Conservation (phyloP, 1,140 invertebrate species). For the Oedothorax gibbosus region DNA sequence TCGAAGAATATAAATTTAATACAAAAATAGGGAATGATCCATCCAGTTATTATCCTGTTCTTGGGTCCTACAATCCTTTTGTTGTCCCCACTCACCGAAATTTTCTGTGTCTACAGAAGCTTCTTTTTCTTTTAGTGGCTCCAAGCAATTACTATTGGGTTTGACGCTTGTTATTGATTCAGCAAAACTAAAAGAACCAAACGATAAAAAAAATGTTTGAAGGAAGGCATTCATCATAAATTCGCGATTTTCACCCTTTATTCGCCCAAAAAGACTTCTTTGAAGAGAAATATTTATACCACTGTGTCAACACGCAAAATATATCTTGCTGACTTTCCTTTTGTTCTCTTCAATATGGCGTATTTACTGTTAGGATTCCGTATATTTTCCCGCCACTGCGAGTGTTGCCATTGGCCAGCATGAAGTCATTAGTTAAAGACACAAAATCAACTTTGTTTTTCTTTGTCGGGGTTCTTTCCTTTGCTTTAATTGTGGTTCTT, state of each 20-base stretch:
- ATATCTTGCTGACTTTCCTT: neutral
- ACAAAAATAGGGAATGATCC: no score
- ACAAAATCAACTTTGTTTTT: slow-evolving; percentile 59
- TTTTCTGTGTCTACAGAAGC: no score
- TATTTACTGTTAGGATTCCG: slow-evolving; percentile 49
- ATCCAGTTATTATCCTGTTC: no score
- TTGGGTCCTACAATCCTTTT: no score
- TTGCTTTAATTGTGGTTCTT: slow-evolving; percentile 25
- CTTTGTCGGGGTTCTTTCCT: slow-evolving; percentile 25
- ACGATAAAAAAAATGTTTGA: neutral
- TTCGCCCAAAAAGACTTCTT: neutral
- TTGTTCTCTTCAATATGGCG: slow-evolving; percentile 8
- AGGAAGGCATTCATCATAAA: neutral
- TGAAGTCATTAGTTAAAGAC: slow-evolving; percentile 57
- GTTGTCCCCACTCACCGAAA: no score
- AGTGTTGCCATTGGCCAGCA: slow-evolving; percentile 11
- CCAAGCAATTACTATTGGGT: no score
- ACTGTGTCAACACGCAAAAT: slow-evolving; percentile 20
- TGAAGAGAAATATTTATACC: slow-evolving; percentile 55
- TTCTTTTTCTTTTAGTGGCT: no score
- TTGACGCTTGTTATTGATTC: no score
- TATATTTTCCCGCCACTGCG: slow-evolving; percentile 33
- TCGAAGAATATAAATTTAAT: no score
- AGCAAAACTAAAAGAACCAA: neutral
- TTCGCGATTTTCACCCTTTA: slow-evolving; percentile 35